These are phyloP conservation scores for Poecile atricapillus DNA, from an alignment of 2,113 vertebrate species.

Conservation along the genomic window DNA sequence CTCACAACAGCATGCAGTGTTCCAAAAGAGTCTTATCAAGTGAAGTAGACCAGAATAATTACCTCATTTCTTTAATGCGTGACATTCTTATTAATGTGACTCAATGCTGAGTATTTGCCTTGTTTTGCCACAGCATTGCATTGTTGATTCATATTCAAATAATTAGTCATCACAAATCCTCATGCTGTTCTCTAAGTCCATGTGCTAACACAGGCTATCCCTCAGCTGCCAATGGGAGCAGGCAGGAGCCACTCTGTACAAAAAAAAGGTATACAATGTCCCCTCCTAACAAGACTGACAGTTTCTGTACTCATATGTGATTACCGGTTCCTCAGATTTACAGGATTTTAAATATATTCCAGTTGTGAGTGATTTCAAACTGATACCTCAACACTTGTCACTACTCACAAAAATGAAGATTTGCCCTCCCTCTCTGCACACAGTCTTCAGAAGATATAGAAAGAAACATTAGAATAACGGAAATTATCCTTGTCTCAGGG, in stretches of 20 bases:
- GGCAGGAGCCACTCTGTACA: background rate
- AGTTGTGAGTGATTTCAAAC: background rate
- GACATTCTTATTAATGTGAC: constrained; percentile 59
- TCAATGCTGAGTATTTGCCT: background rate
- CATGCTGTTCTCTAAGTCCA: background rate
- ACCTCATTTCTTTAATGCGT: constrained; percentile 42
- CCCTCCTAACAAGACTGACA: background rate
- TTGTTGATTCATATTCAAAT: constrained; percentile 49
- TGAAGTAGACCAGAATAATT: constrained; percentile 71
- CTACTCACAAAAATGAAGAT: background rate
- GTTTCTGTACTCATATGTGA: background rate
- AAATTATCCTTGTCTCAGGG: background rate
- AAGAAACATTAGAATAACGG: background rate
- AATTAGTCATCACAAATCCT: background rate
- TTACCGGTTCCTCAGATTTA: background rate
- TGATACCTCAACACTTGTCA: background rate
- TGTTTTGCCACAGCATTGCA: constrained; percentile 43
- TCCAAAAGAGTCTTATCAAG: constrained; percentile 51
- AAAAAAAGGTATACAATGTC: background rate
- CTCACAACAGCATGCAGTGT: constrained; percentile 1
- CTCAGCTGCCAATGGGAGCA: background rate
- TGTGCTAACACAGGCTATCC: background rate
- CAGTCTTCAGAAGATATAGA: background rate
- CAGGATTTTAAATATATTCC: background rate
- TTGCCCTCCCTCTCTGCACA: fast-evolving